Evolutionary conservation across 2,888 invertebrate species (phyloP), one percentile per base, ranked within the genome.

Genomic region (Diarsia rubi): DNA sequence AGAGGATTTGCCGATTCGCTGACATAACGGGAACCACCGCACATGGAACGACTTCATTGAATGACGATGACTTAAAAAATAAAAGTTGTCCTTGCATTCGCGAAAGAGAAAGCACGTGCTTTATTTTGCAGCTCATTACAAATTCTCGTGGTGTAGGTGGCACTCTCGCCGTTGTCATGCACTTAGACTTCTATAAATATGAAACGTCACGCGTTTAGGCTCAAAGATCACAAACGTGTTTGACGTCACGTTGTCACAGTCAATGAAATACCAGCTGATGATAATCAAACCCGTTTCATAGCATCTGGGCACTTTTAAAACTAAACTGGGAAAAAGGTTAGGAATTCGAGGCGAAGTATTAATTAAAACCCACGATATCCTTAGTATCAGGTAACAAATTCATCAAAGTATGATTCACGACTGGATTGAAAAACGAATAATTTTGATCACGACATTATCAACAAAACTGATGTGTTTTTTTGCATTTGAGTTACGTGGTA

Each of bases 101-200:
- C 49, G 49, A 64, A 63, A 52, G 81, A 78, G 80, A 80, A 80
- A 80, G 78, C 37, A 14, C 12, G 11, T 57, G 27, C 21, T 77
- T 64, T 49, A 79, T 45, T 71, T 64, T 47, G 31, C 63, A 67
- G 49, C 66, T 80, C 66, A 82, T 80, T 82, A 49, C 62, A 64
- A 63, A 80, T 80, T 82, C 82, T 45, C 42, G 19, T n/a, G 21
- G 66, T 64, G 82, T 78, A 69, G 49, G 37, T 47, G 42, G 63
- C 31, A 79, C 73, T 78, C 80, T 78, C 80, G 21, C 80, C 49
- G 54, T 44, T 54, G 79, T 31, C 72, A 24, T 81, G 65, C 60
- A 69, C 47, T 82, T 62, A 49, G 9, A 64, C 64, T 71, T 63
- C 70, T 72, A 60, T 72, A 63, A 67, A 82, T 82, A 81, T 62